Evolutionary conservation across 2,888 invertebrate genomes (phyloP), one percentile per base, ranked within the genome.

Genomic region (Ctenicera cuprea): DNA sequence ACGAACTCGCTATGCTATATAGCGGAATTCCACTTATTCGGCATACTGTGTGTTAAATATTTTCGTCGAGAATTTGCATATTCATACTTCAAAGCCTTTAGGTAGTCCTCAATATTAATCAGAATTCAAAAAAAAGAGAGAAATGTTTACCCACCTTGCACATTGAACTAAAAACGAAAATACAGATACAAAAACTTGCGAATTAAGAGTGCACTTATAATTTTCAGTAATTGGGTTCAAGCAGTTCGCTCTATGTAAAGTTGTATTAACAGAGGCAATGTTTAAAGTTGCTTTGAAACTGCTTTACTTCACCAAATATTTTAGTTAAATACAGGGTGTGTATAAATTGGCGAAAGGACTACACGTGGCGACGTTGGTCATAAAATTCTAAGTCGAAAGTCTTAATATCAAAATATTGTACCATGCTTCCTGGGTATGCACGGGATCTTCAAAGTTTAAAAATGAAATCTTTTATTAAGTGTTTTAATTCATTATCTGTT

Each of bases 11-110:
- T 16, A 30, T 11, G 22, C 22, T 9, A 16, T 30, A 22, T n/a
- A 30, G 30, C 14, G 54, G 54, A 54, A 54, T 54, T 54, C 54
- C 54, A 30, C 54, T 54, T 54, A 54, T 54, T 54, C 8, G 54
- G 14, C 30, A 54, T 54, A 30, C 54, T 33, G 30, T 54, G 14
- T 54, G 54, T 54, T 54, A 54, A 26, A 54, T 54, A 54, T 54
- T 54, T 54, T 54, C 30, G 30, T 20, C 5, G 33, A 14, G 14
- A 5, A 54, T 54, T 54, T 54, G 54, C 30, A 54, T 14, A 14
- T 12, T 20, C 14, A 54, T 30, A 22, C 33, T 30, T 54, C 14
- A 54, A 20, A 54, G 26, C 26, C 14, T 2, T n/a, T 3, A 8
- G 30, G 12, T n/a, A 20, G 14, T 2, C 48, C 5, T 33, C 45